Percentiles rank a stretch among this genome's conserved stretches.
Evolutionary conservation across 1,140 invertebrate genomes (phyloP).

Genomic region (Sarcophaga peregrina): DNA sequence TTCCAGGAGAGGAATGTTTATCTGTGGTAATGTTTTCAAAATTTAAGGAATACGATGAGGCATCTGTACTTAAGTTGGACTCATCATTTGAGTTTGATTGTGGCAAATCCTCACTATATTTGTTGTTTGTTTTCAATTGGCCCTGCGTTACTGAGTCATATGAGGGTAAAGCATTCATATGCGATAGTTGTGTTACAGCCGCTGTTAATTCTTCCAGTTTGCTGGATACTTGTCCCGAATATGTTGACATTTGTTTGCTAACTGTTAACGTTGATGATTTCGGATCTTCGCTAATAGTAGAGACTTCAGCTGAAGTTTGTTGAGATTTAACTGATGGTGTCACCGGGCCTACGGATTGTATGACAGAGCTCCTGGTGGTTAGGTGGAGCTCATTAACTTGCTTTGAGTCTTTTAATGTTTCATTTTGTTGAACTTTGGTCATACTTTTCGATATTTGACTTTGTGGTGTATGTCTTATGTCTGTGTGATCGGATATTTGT

Average conservation of each 20-base stretch:
- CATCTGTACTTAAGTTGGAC: conserved; percentile 18
- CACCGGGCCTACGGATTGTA: not conserved
- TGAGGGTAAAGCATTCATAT: conserved; percentile 30
- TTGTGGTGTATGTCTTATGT: not conserved
- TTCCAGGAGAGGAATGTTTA: conserved; percentile 33
- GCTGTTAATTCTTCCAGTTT: conserved; percentile 42
- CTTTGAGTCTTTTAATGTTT: not conserved
- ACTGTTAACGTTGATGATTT: not conserved
- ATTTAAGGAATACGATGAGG: conserved; percentile 35
- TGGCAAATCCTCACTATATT: not conserved
- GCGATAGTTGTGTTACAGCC: conserved; percentile 25
- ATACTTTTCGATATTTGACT: not conserved
- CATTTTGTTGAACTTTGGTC: not conserved
- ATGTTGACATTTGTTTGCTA: not conserved
- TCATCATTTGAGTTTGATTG: conserved; percentile 14
- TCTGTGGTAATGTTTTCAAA: conserved; percentile 41
- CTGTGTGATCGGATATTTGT: not conserved
- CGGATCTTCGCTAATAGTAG: not conserved
- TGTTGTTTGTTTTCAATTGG: conserved; percentile 4
- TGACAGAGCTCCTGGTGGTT: not conserved
- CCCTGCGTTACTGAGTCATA: not conserved
- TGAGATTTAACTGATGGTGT: not conserved
- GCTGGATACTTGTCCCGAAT: conserved; percentile 23
- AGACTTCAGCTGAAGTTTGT: not conserved
- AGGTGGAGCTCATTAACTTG: not conserved